Percentiles rank a stretch among this genome's conserved stretches.
Evolutionary conservation across 1,140 invertebrate species (phyloP).

Genomic region (Drosophila fuyamai): DNA sequence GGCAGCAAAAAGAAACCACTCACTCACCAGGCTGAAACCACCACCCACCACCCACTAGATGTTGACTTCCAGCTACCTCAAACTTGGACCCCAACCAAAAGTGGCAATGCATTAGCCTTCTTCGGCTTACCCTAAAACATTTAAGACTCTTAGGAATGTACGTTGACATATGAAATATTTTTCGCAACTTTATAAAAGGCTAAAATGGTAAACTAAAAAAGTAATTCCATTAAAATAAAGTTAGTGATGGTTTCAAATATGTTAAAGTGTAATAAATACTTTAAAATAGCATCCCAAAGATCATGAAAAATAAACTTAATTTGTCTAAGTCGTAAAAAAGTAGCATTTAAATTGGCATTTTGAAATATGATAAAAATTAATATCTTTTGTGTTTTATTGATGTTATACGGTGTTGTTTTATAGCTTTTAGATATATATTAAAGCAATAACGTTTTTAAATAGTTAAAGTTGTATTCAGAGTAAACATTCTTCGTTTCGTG

Average conservation of each 20-base stretch:
- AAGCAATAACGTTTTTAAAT: no score
- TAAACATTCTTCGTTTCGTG: background rate
- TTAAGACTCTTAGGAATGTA: background rate
- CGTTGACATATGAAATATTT: background rate
- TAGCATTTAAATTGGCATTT: no score
- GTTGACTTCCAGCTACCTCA: background rate
- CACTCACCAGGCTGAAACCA: conserved; percentile 5
- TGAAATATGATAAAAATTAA: no score
- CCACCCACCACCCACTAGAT: conserved; percentile 15
- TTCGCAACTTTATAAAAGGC: no score
- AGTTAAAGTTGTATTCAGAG: background rate
- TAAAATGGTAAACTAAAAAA: no score
- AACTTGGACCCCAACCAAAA: conserved; percentile 4
- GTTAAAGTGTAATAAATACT: no score
- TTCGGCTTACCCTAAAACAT: conserved; percentile 7
- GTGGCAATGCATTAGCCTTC: conserved; percentile 10
- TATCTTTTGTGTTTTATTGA: background rate
- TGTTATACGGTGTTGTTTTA: background rate
- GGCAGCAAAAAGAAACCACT: conserved; percentile 30
- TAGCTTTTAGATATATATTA: no score
- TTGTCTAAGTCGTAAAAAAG: no score
- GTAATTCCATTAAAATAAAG: no score
- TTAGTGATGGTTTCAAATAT: no score
- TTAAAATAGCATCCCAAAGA: no score
- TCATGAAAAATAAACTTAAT: no score